Evolutionary conservation across 37 sponge, comb jelly and placozoan genomes (phyloP), one percentile per base, ranked within the genome.

Genomic region (Halisarca cf. caerulea): DNA sequence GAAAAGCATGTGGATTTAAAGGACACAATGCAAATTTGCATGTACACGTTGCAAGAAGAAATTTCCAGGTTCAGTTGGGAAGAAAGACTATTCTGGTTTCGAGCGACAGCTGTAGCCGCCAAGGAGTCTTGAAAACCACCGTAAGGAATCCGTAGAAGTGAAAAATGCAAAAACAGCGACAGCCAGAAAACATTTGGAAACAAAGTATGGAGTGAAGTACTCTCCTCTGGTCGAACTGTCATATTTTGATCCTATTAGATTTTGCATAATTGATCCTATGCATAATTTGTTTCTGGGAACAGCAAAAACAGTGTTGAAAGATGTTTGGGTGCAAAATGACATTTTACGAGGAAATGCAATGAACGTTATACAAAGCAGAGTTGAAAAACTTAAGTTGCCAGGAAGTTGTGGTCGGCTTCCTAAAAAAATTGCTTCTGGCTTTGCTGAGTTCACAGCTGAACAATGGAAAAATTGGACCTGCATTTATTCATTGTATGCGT

Each of bases 211-310:
- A 15, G 58, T 66, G 4, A 60, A 45, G 24, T 90, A 90, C 45
- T 82, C 83, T 18, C 44, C 40, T 2, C 80, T 90, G 20, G 1
- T 82, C 0, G 1, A 51, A 39, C 42, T 90, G 20, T 58, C 82
- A 9, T 82, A 85, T 42, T 82, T 86, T 55, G 17, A 55, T 17
- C 45, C 74, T 51, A 51, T 90, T 28, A 24, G 83, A 35, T 40
- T 1, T 14, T 84, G 80, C 78, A 70, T 82, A 2, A 79, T 89
- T 32, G 90, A 90, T 82, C 86, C 86, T 15, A 90, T 90, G 86
- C 90, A 90, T 38, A 82, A 82, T 58, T 6, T 89, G 27, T 80
- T 84, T 23, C 61, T 84, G 2, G 85, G 85, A 3, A 77, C 51
- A 1, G 5, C 78, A 21, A 42, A 37, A 42, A 58, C 32, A 5